Evolutionary conservation across 64 coral and sea anemone species (phyloP), one percentile per base, ranked within the genome.

Genomic region (Anthopleura sola): DNA sequence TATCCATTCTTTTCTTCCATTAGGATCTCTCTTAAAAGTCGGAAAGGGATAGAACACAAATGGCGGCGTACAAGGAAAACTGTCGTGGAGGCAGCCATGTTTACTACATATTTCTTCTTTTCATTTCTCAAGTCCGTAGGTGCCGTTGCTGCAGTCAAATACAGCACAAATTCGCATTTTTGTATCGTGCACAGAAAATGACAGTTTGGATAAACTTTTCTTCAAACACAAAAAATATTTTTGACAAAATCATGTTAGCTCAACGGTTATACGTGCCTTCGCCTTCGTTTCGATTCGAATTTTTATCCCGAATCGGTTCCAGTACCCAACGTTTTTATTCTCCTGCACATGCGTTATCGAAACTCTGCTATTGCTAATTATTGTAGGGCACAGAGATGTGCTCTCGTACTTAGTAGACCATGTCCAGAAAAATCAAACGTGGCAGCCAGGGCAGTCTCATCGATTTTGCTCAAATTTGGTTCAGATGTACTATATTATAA

Each of bases 41-140:
- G 89, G 93, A 88, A 95, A 91, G 7, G 89, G 86, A 91, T 84
- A 71, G 17, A 88, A 80, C 56, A 91, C 68, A 83, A 88, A 91
- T 10, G 76, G 89, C 24, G 37, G 21, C 8, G 81, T 78, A 66
- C 89, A 95, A 47, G 6, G 1, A 69, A 88, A 95, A 47, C 47
- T 71, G 31, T 57, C 48, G 47, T 29, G 84, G 85, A 82, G 92
- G 38, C 80, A 87, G 9, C 14, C 31, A 71, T 95, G 93, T 68
- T 46, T 48, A 56, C 38, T 81, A 49, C 89, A 95, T 6, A 78
- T 53, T 12, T 32, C 36, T 23, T 71, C 87, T 85, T 69, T 91
- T 86, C 82, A 88, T 75, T 95, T 95, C 5, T 87, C 49, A n/a
- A 90, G 78, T 17, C 75, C 49, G 53, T 90, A 94, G 34, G 87